Percentiles rank a stretch among this genome's conserved stretches.
Evolutionary conservation across 1,140 invertebrate genomes (phyloP).

Genomic region (Panagrolaimus sp.): DNA sequence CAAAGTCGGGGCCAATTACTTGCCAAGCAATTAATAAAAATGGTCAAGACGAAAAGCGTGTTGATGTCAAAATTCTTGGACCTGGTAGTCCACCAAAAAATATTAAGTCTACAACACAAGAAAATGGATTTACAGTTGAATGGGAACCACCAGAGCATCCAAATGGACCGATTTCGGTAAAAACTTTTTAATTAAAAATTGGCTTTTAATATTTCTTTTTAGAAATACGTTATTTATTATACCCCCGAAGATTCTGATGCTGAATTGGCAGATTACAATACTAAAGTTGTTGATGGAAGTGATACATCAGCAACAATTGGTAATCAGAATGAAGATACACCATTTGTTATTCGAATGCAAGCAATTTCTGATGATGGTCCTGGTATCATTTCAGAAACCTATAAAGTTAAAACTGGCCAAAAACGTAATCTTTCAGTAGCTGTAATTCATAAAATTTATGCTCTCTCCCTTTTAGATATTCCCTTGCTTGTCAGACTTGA

Average conservation of each 20-base stretch:
- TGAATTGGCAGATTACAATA: constrained; percentile 39
- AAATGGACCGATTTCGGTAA: constrained; percentile 50
- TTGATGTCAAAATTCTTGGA: constrained; percentile 50
- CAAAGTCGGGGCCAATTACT: constrained; percentile 43
- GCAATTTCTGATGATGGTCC: constrained; percentile 53
- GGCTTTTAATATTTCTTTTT: constrained; percentile 14
- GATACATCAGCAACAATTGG: constrained; percentile 25
- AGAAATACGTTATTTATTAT: constrained; percentile 56
- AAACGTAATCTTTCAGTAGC: constrained; percentile 57
- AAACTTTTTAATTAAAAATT: neutral
- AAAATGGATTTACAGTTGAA: constrained; percentile 52
- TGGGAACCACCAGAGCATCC: constrained; percentile 51
- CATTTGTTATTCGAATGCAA: constrained; percentile 52
- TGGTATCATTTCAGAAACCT: constrained; percentile 57
- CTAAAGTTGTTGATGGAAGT: constrained; percentile 25
- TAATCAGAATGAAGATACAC: constrained; percentile 55
- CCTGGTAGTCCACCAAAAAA: constrained; percentile 47
- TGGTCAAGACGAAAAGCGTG: constrained; percentile 46
- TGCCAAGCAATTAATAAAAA: constrained; percentile 54
- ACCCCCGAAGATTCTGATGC: constrained; percentile 49
- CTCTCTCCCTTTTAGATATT: constrained; percentile 41
- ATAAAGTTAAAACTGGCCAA: constrained; percentile 55
- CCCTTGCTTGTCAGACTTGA: constrained; percentile 46
- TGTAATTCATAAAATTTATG: neutral
- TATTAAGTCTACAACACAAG: constrained; percentile 42